Percentiles rank a stretch among this genome's conserved stretches.
Conservation (phyloP, 2,113 vertebrate species). For the Otis tarda region DNA sequence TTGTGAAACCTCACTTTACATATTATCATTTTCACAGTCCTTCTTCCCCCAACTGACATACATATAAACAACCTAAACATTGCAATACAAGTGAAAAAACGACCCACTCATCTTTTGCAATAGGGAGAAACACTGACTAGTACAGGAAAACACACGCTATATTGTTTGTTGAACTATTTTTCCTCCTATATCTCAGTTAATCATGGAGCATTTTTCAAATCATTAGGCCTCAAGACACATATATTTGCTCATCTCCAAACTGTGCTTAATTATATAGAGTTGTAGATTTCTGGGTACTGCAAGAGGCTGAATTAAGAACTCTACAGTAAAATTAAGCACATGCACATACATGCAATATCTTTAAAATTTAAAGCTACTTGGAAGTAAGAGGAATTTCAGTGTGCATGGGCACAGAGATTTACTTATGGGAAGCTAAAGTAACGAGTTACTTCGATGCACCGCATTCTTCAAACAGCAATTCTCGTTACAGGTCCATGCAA, state of each 20-base stretch:
- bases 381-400: neutral
- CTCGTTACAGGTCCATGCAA: neutral
- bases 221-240: constrained; percentile 19
- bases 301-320: constrained; percentile 50
- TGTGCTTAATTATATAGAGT: constrained; percentile 30
- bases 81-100: constrained; percentile 71
- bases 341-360: constrained; percentile 50
- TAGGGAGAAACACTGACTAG: constrained; percentile 66
- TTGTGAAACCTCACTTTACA: constrained; percentile 96
- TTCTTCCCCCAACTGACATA: constrained; percentile 76
- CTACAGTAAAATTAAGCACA: constrained; percentile 53
- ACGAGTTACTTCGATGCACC: neutral
- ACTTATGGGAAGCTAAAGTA: neutral
- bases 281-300: constrained; percentile 50
- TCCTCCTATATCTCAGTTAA: constrained; percentile 53
- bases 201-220: constrained; percentile 54
- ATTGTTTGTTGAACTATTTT: constrained; percentile 41
- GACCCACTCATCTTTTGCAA: constrained; percentile 58
- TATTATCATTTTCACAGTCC: constrained; percentile 75
- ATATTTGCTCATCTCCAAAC: constrained; percentile 21
- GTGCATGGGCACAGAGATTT: neutral
- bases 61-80: constrained; percentile 69
- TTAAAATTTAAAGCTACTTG: constrained; percentile 41
- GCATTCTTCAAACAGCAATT: neutral
- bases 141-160: constrained; percentile 48